Evolutionary conservation across 2,888 invertebrate species (phyloP).

Genomic region (Anagyrus pseudococci): DNA sequence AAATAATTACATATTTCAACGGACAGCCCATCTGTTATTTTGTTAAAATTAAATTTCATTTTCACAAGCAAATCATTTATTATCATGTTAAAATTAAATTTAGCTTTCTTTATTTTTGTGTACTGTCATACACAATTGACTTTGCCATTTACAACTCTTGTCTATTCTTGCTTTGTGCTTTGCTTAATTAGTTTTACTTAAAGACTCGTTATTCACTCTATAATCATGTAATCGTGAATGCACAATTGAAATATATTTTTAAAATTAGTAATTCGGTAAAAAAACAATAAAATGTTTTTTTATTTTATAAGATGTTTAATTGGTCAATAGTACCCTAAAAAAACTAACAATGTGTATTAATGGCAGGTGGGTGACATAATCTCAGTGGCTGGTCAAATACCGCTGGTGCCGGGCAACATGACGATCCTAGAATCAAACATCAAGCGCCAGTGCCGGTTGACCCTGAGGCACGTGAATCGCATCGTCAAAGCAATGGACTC

Average conservation of each 20-base stretch:
- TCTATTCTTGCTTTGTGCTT: neutral
- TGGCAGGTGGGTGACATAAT: conserved; percentile 80
- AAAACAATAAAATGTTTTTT: neutral
- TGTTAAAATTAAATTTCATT: neutral
- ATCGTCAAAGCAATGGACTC: conserved; percentile 82
- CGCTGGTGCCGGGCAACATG: conserved; percentile 84
- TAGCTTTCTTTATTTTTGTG: neutral
- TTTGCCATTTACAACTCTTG: neutral
- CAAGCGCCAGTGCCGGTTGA: conserved; percentile 81
- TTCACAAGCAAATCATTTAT: neutral
- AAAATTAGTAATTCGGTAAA: neutral
- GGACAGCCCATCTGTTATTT: neutral
- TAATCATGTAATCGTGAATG: neutral
- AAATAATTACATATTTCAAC: neutral
- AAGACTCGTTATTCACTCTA: neutral
- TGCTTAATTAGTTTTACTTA: neutral
- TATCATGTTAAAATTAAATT: conserved; percentile 6
- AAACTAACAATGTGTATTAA: conserved; percentile 1
- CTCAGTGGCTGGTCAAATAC: conserved; percentile 91
- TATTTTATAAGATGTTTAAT: neutral
- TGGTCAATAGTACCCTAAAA: neutral
- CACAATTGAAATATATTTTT: no score
- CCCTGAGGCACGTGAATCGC: conserved; percentile 82
- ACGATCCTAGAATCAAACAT: conserved; percentile 78
- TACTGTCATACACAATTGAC: neutral